phyloP scores from a whole-genome alignment of 1,140 invertebrate genomes.

The honey bee (Apis mellifera) region Amel_HAv3.1 CM009946.2:4122501-4123000 shows the following conservation, averaged over 20 bases:
- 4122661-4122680: slow-evolving; percentile 32
- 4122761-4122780: background rate
- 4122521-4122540: background rate
- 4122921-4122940: slow-evolving; percentile 56
- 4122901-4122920: slow-evolving; percentile 56
- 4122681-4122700: slow-evolving; percentile 80
- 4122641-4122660: slow-evolving; percentile 12
- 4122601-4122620: background rate
- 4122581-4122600: too few relatives aligned
- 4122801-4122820: slow-evolving; percentile 41
- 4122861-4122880: slow-evolving; percentile 60
- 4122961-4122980: slow-evolving; percentile 14
- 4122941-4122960: slow-evolving; percentile 43
- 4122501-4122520: background rate
- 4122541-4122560: too few relatives aligned
- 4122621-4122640: background rate
- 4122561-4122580: too few relatives aligned
- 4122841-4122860: slow-evolving; percentile 49
- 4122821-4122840: slow-evolving; percentile 46
- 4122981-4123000: background rate
- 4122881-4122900: slow-evolving; percentile 63
- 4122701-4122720: slow-evolving; percentile 63
- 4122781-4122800: too few relatives aligned
- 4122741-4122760: background rate
- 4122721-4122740: slow-evolving; percentile 57